Evolutionary conservation across 2,888 invertebrate species (phyloP).

Genomic region (Limnephilus auricula): DNA sequence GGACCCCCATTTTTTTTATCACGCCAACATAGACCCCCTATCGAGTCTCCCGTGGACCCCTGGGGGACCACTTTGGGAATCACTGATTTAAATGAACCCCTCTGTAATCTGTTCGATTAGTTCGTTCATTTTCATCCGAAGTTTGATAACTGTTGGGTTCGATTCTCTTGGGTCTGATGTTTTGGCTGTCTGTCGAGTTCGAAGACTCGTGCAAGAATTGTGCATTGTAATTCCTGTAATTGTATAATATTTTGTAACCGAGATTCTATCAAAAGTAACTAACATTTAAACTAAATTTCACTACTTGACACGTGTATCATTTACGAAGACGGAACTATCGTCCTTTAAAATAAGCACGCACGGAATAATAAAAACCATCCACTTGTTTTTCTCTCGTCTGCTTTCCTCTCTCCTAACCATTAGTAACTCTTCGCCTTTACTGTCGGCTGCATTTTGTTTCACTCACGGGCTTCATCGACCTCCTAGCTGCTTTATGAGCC

Average conservation of each 20-base stretch:
- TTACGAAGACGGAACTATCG: not conserved
- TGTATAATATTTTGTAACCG: not conserved
- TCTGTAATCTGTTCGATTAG: no score
- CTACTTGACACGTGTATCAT: not conserved
- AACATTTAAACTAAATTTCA: not conserved
- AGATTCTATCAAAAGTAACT: not conserved
- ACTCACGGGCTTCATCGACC: not conserved
- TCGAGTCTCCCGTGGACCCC: no score
- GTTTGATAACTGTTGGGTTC: no score
- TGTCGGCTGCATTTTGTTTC: not conserved
- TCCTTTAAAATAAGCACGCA: not conserved
- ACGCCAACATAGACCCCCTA: no score
- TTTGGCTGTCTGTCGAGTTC: no score
- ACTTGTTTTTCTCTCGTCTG: not conserved
- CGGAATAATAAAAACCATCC: not conserved
- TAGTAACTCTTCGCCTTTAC: not conserved
- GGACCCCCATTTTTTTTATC: no score
- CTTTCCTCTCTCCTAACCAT: not conserved
- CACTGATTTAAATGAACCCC: no score
- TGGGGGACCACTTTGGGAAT: no score
- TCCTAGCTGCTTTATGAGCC: not conserved
- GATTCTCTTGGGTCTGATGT: no score
- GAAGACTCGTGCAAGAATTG: no score
- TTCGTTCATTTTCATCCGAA: no score
- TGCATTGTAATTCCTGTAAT: no score